Base-by-base conservation (phyloP, 2,797 vertebrate genomes). In the Cuniculus paca region DNA sequence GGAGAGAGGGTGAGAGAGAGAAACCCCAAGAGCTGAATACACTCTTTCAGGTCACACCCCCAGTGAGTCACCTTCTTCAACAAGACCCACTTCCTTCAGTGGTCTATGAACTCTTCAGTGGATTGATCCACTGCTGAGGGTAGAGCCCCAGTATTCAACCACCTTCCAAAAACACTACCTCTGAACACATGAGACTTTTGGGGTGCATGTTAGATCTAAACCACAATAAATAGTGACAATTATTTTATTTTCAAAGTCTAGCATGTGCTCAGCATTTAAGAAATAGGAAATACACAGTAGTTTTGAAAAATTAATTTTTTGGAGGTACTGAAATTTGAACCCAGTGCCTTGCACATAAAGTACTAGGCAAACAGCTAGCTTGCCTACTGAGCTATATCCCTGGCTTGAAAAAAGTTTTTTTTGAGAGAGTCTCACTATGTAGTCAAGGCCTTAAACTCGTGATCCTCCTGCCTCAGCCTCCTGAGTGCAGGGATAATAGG, bases 221-320 rank as follows among this genome's bases (percentile, higher is more conserved):
- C n/a, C n/a, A 68, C 65, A n/a, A 82, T 70, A 45, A 34, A 45
- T 26, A 83, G n/a, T 88, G 85, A 60, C 58, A 6, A 72, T 87
- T 24, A 34, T 78, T 89, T 95, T 92, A 84, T 45, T 31, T 10
- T 63, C 45, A 36, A 83, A 92, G 54, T 92, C n/a, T 84, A 78
- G 31, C n/a, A 34, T 79, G 34, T 61, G 11, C 60, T 14, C 54
- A 26, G 20, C 2, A 36, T 54, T 60, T 28, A 60, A 26, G 58
- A 60, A 60, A 72, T 70, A 94, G 56, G 31, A 84, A 92, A 85
- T 84, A 92, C 36, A 78, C 16, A 88, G 14, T 75, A 56, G 65
- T 50, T 79, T 82, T 50, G 52, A 5, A 87, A 93, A 92, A 50
- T 78, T 20, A 63, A 68, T 36, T 24, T 72, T 72, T 39, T 10